Conservation (phyloP, 2,888 invertebrate genomes). For the Drosophila siamana region DNA sequence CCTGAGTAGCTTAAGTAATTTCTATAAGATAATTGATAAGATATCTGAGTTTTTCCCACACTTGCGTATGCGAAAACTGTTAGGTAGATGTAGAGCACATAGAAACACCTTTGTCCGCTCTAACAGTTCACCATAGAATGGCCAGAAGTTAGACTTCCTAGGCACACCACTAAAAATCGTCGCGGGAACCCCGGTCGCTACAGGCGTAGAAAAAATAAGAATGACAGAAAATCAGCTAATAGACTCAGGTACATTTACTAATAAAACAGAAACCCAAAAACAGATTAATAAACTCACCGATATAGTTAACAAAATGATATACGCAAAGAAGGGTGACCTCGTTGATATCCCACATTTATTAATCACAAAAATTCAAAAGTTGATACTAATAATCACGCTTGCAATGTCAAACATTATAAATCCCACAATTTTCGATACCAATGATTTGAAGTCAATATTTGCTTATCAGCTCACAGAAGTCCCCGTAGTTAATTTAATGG, state of each 20-base stretch:
- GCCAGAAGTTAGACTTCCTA: background rate
- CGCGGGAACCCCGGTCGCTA: constrained; percentile 9
- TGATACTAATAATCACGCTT: constrained; percentile 10
- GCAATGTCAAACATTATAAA: background rate
- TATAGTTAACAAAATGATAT: background rate
- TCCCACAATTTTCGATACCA: background rate
- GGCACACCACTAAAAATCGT: constrained; percentile 8
- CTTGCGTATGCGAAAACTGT: constrained; percentile 2
- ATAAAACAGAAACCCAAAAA: constrained; percentile 4
- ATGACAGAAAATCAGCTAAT: background rate
- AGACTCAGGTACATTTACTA: constrained; percentile 13
- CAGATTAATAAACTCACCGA: constrained; percentile 9
- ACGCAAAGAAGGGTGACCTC: background rate
- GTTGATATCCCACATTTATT: constrained; percentile 7
- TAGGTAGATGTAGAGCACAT: constrained; percentile 1
- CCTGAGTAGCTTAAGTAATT: background rate
- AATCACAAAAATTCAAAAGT: constrained; percentile 5
- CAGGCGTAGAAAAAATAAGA: background rate
- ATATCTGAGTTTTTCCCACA: background rate
- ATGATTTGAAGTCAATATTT: constrained; percentile 9
- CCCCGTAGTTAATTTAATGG: constrained; percentile 1
- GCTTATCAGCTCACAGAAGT: constrained; percentile 4
- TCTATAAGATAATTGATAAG: background rate
- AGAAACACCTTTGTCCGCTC: too few species aligned
- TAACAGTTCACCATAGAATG: background rate